Evolutionary conservation across 1,140 invertebrate species (phyloP), one percentile per base, ranked within the genome.

Genomic region (Wasmannia auropunctata): DNA sequence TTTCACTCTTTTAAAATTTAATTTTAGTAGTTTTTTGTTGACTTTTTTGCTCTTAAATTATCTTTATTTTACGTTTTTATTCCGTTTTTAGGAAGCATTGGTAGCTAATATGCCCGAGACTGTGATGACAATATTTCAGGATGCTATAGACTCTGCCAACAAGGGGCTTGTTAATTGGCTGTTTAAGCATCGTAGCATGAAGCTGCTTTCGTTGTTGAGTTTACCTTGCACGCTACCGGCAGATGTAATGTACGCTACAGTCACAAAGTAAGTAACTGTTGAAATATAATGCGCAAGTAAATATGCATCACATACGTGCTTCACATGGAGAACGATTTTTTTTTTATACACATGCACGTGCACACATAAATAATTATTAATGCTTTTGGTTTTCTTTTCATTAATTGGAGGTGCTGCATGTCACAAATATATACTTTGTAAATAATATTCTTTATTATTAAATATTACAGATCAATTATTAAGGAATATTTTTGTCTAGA

Each of bases 121-220:
- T 1, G 97, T 98, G 34, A 96, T 98, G 93, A 97, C 96, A 87
- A 97, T 98, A 91, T 98, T 99, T 93, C 98, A 99, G 96, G 97
- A 98, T 92, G 98, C 98, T 0, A 98, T 98, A 87, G 98, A 98
- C 91, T 97, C 98, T 1, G 98, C 98, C 0, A 99, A 99, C 93
- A 98, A 97, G 93, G 98, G 98, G 19, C 93, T 99, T 40, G 96
- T 98, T 43, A 99, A 98, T 94, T 98, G 98, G 98, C 94, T 99
- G 31, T 98, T 98, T 93, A 97, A 97, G 90, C 97, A 98, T 90
- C 96, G 96, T 86, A 97, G 97, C 43, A 96, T 99, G 93, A 97
- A 98, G 88, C 94, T 98, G 49, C 93, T 98, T 0, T 97, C 97
- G 0, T 93, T 98, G 3, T 94, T 99, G 16, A 97, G 97, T 74